Evolutionary conservation across 2,113 vertebrate genomes (phyloP).

Genomic region (Atlantisia rogersi): DNA sequence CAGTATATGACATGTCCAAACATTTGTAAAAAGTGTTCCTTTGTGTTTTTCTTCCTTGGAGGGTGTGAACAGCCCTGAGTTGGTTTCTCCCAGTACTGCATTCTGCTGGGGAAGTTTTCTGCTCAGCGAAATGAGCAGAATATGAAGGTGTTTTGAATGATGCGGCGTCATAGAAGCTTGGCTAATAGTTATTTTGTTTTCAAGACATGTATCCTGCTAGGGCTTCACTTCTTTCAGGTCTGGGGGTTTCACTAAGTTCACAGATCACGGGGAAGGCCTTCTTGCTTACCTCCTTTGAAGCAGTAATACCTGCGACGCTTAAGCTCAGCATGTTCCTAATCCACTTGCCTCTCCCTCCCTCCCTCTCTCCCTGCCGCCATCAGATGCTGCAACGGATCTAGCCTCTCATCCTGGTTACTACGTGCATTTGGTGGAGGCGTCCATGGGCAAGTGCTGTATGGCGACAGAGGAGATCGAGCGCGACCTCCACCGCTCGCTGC

Average conservation of each 20-base stretch:
- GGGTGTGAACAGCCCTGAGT: background rate
- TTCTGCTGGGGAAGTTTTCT: background rate
- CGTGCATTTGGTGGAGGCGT: conserved; percentile 82
- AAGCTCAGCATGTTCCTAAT: background rate
- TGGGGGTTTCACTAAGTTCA: background rate
- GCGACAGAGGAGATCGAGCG: conserved; percentile 95
- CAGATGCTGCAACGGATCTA: conserved; percentile 86
- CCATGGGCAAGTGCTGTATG: conserved; percentile 86
- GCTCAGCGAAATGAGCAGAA: background rate
- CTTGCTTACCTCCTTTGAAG: background rate
- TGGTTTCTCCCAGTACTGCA: background rate
- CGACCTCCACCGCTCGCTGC: conserved; percentile 94
- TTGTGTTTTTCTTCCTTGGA: background rate
- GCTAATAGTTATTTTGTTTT: background rate
- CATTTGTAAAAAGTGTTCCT: background rate
- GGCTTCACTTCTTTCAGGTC: background rate
- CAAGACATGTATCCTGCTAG: background rate
- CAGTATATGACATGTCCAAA: background rate
- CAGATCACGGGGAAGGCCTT: background rate
- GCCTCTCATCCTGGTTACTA: conserved; percentile 87
- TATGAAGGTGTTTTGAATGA: background rate
- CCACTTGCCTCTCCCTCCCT: background rate
- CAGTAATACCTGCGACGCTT: background rate
- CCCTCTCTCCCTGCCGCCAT: background rate
- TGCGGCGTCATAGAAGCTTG: background rate